phyloP scores from a whole-genome alignment of 2,888 invertebrate genomes.

The Idaea straminata region DNA sequence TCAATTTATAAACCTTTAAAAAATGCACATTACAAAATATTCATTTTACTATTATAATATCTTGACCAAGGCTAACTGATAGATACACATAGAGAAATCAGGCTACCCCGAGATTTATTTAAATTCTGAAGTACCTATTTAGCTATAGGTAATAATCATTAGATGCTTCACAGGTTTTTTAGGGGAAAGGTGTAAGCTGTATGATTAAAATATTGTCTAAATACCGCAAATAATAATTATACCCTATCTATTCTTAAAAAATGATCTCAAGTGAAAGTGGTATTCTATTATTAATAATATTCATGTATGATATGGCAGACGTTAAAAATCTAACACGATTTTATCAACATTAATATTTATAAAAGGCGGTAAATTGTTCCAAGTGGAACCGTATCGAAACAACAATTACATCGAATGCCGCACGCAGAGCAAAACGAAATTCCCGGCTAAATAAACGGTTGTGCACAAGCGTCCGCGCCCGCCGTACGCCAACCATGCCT shows the following conservation, averaged over 20 bases:
- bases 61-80: no score
- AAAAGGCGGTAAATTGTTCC: slow-evolving; percentile 35
- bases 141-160: no score
- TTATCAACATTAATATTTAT: slow-evolving; percentile 40
- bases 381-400: slow-evolving; percentile 57
- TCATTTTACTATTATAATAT: no score
- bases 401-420: slow-evolving; percentile 58
- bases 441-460: slow-evolving; percentile 56
- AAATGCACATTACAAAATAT: no score
- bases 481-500: slow-evolving; percentile 40
- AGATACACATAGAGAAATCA: no score
- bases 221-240: background rate
- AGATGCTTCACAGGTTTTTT: no score
- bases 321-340: slow-evolving; percentile 27
- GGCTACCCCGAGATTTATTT: no score
- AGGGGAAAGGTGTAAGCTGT: no score
- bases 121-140: no score
- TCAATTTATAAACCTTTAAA: no score
- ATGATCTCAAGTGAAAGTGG: slow-evolving; percentile 1
- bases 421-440: slow-evolving; percentile 59
- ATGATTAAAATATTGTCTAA: no score
- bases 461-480: slow-evolving; percentile 47
- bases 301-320: background rate
- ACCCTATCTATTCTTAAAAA: slow-evolving; percentile 5
- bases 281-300: background rate